Percentiles rank a stretch among this genome's conserved stretches.
phyloP scores from a whole-genome alignment of 1,140 invertebrate genomes.

The Hyles vespertilio region DNA sequence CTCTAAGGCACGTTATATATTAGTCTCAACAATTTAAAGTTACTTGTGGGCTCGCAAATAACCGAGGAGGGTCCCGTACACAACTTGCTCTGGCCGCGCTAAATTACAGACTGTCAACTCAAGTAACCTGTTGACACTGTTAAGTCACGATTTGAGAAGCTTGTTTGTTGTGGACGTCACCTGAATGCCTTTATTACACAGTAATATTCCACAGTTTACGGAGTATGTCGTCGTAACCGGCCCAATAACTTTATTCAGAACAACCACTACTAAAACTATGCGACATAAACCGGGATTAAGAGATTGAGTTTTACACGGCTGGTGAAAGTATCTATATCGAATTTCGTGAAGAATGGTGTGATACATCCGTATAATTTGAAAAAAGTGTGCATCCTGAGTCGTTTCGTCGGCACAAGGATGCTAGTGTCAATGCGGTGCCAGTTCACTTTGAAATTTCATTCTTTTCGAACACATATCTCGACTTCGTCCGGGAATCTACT shows the following conservation, averaged over 20 bases:
- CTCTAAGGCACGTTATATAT: constrained; percentile 48
- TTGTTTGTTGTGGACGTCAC: constrained; percentile 21
- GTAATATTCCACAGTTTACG: no score
- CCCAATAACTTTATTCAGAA: no score
- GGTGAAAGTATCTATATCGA: no score
- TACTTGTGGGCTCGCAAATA: constrained; percentile 63
- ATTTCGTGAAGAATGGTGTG: constrained; percentile 8
- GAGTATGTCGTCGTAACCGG: no score
- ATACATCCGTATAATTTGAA: constrained; percentile 44
- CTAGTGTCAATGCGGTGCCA: constrained; percentile 36
- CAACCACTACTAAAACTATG: no score
- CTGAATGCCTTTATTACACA: background rate
- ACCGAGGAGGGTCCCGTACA: constrained; percentile 43
- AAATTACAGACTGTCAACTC: constrained; percentile 71
- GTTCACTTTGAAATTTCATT: constrained; percentile 69
- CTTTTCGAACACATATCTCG: constrained; percentile 68
- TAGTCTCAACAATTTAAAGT: constrained; percentile 63
- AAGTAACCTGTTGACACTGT: constrained; percentile 70
- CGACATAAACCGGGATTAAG: no score
- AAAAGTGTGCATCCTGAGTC: constrained; percentile 42
- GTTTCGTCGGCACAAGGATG: constrained; percentile 39
- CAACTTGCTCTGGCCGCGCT: constrained; percentile 51
- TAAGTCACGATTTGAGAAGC: constrained; percentile 31
- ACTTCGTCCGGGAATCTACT: constrained; percentile 57
- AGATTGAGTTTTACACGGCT: no score